These are phyloP conservation scores for Zoanthus sociatus DNA, from an alignment of 92 coral and sea anemone genomes.

Conservation along the genomic window DNA sequence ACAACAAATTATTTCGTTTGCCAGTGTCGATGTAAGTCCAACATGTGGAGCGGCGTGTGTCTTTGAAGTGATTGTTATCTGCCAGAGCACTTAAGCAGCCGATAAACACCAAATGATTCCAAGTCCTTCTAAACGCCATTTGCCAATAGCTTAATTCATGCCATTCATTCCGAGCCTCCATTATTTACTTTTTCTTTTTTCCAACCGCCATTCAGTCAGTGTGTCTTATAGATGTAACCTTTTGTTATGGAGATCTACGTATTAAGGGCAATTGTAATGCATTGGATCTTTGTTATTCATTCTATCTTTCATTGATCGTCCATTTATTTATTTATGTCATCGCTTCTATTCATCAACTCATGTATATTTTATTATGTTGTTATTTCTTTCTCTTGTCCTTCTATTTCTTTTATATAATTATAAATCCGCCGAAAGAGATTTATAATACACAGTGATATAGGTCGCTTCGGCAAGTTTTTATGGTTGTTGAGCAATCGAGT, in stretches of 20 bases:
- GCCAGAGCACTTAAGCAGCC: conserved; percentile 78
- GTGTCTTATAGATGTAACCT: conserved; percentile 95
- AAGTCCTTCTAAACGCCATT: conserved; percentile 81
- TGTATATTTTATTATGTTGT: conserved; percentile 99
- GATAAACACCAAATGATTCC: conserved; percentile 87
- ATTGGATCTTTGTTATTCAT: conserved; percentile 97
- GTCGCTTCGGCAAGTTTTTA: conserved; percentile 39
- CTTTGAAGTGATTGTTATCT: conserved; percentile 92
- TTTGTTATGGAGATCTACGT: conserved; percentile 99
- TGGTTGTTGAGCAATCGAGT: conserved; percentile 11
- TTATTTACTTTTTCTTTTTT: conserved; percentile 84
- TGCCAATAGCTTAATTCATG: conserved; percentile 85
- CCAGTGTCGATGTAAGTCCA: conserved; percentile 47
- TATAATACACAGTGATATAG: conserved; percentile 64
- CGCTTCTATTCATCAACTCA: conserved; percentile 93
- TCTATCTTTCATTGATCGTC: conserved; percentile 98
- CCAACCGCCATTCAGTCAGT: conserved; percentile 92
- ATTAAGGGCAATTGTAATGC: conserved; percentile 98
- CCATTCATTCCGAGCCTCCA: conserved; percentile 87
- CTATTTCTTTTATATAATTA: conserved; percentile 93
- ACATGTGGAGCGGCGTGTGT: conserved; percentile 75
- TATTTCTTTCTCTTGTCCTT: conserved; percentile 86
- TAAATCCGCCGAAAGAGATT: conserved; percentile 79
- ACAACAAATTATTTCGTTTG: conserved; percentile 7
- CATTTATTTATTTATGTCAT: conserved; percentile 99